A percentile compares a stretch with the other conserved stretches of the same genome.
Conservation (phyloP, 2,113 vertebrate species). For the Trichomycterus rosablanca region DNA sequence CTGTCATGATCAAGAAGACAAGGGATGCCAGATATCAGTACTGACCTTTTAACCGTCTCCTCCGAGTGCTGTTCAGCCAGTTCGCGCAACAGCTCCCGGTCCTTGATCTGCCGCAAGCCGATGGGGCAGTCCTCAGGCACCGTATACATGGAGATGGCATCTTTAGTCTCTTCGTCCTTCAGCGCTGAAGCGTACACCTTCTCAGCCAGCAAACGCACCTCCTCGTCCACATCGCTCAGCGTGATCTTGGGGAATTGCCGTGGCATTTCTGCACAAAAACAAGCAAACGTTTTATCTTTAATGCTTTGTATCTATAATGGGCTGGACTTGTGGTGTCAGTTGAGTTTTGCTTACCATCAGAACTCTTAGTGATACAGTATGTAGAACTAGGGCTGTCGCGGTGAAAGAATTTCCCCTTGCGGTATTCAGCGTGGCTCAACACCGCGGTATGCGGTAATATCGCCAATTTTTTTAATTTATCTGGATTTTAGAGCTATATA, state of each 20-base stretch:
- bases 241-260: slow-evolving; percentile 84
- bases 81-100: slow-evolving; percentile 85
- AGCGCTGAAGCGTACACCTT: slow-evolving; percentile 90
- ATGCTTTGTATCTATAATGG: no score
- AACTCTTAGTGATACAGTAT: no score
- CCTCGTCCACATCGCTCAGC: slow-evolving; percentile 81
- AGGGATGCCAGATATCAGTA: no score
- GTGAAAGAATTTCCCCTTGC: no score
- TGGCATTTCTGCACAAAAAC: slow-evolving; percentile 70
- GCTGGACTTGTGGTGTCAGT: no score
- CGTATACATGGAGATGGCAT: slow-evolving; percentile 81
- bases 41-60: slow-evolving; percentile 79
- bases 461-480: no score
- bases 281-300: background rate
- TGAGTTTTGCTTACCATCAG: no score
- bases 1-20: no score
- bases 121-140: slow-evolving; percentile 95
- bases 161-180: slow-evolving; percentile 85
- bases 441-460: no score
- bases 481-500: no score
- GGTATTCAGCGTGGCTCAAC: no score
- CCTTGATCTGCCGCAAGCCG: slow-evolving; percentile 86
- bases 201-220: slow-evolving; percentile 83
- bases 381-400: no score
- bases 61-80: slow-evolving; percentile 82